Evolutionary conservation across 1,140 invertebrate species (phyloP).

Genomic region (Ptiloglossa arizonensis): DNA sequence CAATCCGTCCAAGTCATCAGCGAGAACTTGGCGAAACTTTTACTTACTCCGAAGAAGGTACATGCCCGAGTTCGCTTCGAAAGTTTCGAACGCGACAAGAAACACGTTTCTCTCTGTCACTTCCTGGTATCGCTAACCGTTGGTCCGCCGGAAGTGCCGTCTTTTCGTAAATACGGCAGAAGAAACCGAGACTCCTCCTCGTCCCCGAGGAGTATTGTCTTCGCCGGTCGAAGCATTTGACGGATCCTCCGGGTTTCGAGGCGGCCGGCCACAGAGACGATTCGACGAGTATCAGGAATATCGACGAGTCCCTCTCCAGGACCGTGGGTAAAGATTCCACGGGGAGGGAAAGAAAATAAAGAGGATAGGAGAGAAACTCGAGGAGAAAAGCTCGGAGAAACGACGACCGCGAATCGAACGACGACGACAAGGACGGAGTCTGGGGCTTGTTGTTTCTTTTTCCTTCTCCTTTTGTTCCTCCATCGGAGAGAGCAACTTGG

Average conservation of each 20-base stretch:
- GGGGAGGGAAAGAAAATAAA: slow-evolving; percentile 15
- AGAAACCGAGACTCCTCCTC: neutral
- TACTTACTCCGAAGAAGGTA: too few species aligned
- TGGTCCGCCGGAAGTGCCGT: neutral
- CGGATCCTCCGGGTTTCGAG: neutral
- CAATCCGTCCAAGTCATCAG: too few species aligned
- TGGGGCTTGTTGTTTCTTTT: neutral
- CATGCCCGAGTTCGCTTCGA: too few species aligned
- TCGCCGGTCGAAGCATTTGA: neutral
- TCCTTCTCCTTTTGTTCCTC: neutral
- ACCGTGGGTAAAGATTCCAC: neutral
- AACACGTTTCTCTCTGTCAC: too few species aligned
- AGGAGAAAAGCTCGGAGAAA: neutral
- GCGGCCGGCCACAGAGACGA: slow-evolving; percentile 7
- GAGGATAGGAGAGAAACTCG: neutral
- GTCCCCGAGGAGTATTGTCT: neutral
- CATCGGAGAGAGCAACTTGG: slow-evolving; percentile 14
- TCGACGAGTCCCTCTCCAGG: neutral
- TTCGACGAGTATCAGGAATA: neutral
- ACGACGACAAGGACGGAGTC: neutral
- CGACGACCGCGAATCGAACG: slow-evolving; percentile 23
- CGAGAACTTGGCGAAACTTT: too few species aligned
- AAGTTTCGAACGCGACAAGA: too few species aligned
- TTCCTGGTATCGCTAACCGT: too few species aligned
- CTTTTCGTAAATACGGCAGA: neutral